Evolutionary conservation across 2,113 vertebrate genomes (phyloP).

Genomic region (Hemiprocne comata): DNA sequence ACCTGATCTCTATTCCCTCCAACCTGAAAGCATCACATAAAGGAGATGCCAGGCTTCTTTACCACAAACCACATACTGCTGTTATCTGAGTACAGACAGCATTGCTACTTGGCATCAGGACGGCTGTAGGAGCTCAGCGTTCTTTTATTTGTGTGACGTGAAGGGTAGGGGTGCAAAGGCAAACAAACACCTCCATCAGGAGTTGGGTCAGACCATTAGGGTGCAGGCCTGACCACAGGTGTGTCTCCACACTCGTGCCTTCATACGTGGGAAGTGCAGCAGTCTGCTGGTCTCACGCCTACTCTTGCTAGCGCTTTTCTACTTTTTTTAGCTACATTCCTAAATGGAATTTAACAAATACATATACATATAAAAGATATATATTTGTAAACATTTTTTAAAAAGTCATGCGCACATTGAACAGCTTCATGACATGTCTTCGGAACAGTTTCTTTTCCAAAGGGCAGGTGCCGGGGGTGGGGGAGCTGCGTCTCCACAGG

Average conservation of each 20-base stretch:
- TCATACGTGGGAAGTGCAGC: background rate
- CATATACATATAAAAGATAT: background rate
- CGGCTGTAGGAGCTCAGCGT: rapidly evolving
- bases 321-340: conserved; percentile 46
- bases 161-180: background rate
- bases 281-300: background rate
- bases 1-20: background rate
- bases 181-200: background rate
- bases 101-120: background rate
- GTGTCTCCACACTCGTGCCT: conserved; percentile 38
- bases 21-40: background rate
- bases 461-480: background rate
- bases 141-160: rapidly evolving
- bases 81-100: background rate
- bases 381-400: conserved; percentile 43
- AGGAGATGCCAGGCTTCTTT: background rate
- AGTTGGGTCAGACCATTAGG: rapidly evolving
- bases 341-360: background rate
- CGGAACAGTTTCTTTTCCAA: background rate
- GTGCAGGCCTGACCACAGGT: background rate
- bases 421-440: background rate
- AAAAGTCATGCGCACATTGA: background rate
- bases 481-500: background rate
- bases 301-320: background rate
- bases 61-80: background rate